These are phyloP conservation scores for Lasioglossum oenotherae DNA, from an alignment of 2,888 invertebrate species.

Conservation along the genomic window DNA sequence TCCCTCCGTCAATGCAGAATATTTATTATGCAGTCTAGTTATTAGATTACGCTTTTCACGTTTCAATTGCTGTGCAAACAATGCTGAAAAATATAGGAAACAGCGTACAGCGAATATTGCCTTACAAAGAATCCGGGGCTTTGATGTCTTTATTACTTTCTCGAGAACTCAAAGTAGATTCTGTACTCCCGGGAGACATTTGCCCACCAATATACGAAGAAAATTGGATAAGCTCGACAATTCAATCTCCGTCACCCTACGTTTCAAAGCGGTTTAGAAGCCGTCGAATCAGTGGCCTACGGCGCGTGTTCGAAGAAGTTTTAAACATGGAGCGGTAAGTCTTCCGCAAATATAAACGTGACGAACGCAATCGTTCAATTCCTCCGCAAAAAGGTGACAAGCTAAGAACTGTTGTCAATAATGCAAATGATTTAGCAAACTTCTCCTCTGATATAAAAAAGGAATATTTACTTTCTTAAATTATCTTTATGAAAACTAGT, in stretches of 20 bases:
- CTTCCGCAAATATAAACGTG: constrained; percentile 10
- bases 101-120: constrained; percentile 22
- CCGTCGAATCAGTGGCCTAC: constrained; percentile 50
- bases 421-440: background rate
- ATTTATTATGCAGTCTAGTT: no score
- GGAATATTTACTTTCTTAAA: background rate
- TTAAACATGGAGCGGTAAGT: constrained; percentile 38
- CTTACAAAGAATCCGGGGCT: constrained; percentile 30
- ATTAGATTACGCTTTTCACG: background rate
- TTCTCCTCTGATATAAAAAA: background rate
- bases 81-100: background rate
- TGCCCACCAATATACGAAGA: constrained; percentile 50
- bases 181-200: constrained; percentile 47
- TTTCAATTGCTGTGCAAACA: background rate
- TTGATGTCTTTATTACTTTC: constrained; percentile 52
- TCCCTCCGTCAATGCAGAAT: no score
- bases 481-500: background rate
- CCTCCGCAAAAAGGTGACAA: background rate
- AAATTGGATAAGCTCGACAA: constrained; percentile 62
- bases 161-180: constrained; percentile 41
- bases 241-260: constrained; percentile 56
- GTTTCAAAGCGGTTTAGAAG: constrained; percentile 52
- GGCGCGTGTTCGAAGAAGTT: constrained; percentile 50
- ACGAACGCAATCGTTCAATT: constrained; percentile 2
- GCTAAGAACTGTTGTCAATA: background rate